Conservation (phyloP, 1,140 invertebrate genomes). For the Cotesia chilonis region DNA sequence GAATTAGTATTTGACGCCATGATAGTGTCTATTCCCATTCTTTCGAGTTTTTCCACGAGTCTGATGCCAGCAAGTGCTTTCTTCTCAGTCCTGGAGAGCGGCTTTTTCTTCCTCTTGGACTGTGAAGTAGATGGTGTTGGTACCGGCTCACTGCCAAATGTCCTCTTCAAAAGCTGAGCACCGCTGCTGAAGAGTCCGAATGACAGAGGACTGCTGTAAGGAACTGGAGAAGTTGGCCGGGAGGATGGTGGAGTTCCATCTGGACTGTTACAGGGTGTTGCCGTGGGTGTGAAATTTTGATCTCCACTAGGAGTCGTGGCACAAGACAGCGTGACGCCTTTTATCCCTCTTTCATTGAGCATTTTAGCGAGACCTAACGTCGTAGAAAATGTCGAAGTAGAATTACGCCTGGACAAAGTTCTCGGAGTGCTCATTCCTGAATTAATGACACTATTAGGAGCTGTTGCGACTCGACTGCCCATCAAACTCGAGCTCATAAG, state of each 20-base stretch:
- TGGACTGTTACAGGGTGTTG: constrained; percentile 85
- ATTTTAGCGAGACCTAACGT: constrained; percentile 81
- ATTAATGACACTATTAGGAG: constrained; percentile 66
- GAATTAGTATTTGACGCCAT: constrained; percentile 65
- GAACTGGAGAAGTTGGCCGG: constrained; percentile 68
- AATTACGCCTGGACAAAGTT: constrained; percentile 73
- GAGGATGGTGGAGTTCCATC: constrained; percentile 70
- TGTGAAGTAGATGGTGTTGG: constrained; percentile 48
- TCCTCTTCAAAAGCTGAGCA: constrained; percentile 78
- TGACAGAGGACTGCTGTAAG: constrained; percentile 64
- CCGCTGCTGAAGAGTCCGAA: constrained; percentile 76
- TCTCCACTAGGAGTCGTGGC: constrained; percentile 73
- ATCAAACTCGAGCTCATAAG: constrained; percentile 70
- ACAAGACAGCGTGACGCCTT: constrained; percentile 74
- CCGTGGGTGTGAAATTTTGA: constrained; percentile 77
- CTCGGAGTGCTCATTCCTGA: constrained; percentile 71
- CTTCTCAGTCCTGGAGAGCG: constrained; percentile 64
- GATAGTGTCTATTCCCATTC: constrained; percentile 74
- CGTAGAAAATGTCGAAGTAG: constrained; percentile 81
- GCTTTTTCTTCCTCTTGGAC: constrained; percentile 62
- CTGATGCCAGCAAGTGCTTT: constrained; percentile 67
- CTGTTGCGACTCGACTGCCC: constrained; percentile 68
- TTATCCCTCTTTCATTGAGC: constrained; percentile 82
- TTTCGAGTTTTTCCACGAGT: constrained; percentile 75
- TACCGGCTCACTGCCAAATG: constrained; percentile 66